Percentiles rank a stretch among this genome's conserved stretches.
Evolutionary conservation across 2,797 vertebrate genomes (phyloP).

Genomic region (Anguilla megastoma): DNA sequence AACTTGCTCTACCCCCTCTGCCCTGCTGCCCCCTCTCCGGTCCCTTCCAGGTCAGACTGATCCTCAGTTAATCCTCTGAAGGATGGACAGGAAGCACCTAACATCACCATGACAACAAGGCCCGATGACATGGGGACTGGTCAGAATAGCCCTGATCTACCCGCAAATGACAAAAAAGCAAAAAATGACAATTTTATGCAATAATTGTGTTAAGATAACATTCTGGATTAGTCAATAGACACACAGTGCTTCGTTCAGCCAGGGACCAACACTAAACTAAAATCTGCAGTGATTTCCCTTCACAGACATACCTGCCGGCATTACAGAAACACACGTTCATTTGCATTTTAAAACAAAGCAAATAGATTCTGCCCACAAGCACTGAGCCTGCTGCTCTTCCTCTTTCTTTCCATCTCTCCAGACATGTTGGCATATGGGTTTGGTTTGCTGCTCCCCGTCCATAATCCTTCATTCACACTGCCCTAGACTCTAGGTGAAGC

Average conservation of each 20-base stretch:
- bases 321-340: not conserved
- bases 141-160: not conserved
- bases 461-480: not conserved
- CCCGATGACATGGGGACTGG: not conserved
- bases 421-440: not conserved
- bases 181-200: not conserved
- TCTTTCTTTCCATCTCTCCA: not conserved
- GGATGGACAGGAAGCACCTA: not conserved
- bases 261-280: not conserved
- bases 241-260: not conserved
- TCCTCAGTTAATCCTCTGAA: not conserved
- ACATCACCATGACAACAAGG: not conserved
- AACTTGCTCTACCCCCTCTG: not conserved
- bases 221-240: not conserved
- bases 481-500: not conserved
- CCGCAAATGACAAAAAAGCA: not conserved
- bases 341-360: not conserved
- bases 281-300: not conserved
- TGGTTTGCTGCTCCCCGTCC: not conserved
- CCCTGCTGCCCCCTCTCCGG: not conserved
- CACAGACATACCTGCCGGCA: not conserved
- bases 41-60: not conserved
- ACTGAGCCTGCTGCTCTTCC: not conserved
- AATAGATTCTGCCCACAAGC: not conserved
- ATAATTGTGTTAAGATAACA: not conserved